These are phyloP conservation scores for Malurus cyaneus DNA, from an alignment of 2,113 vertebrate species.

Conservation along the genomic window DNA sequence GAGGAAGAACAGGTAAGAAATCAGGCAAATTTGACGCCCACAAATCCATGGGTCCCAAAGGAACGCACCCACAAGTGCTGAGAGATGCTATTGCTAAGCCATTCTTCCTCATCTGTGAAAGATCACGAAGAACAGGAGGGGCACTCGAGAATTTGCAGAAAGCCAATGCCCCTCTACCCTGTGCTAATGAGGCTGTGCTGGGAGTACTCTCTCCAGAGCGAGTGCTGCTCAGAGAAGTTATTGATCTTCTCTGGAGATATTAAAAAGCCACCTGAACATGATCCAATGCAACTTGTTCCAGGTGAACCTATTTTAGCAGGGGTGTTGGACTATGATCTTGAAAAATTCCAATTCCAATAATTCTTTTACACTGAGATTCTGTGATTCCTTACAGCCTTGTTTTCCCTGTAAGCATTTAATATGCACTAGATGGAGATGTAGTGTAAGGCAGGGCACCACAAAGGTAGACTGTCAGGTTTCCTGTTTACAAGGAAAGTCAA, in stretches of 20 bases:
- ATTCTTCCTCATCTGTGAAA: neutral
- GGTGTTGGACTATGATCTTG: neutral
- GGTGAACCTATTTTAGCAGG: neutral
- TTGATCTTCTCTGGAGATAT: neutral
- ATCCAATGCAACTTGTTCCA: neutral
- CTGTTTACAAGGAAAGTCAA: neutral
- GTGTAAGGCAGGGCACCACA: neutral
- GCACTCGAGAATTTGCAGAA: neutral
- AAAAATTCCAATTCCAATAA: neutral
- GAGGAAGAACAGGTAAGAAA: neutral
- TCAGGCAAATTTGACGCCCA: neutral
- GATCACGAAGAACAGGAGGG: neutral
- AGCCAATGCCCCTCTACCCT: neutral
- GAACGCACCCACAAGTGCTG: fast-evolving
- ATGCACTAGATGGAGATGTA: neutral
- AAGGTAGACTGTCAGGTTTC: neutral
- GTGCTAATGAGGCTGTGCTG: neutral
- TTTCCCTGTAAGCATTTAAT: neutral
- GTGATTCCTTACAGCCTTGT: neutral
- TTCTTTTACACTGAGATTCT: neutral
- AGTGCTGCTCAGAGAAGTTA: neutral
- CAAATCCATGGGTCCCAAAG: neutral
- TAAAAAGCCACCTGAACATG: neutral
- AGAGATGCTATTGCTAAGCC: neutral
- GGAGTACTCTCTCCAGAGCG: neutral